Base-by-base conservation (phyloP, 1,140 invertebrate species). In the Cyclina sinensis region DNA sequence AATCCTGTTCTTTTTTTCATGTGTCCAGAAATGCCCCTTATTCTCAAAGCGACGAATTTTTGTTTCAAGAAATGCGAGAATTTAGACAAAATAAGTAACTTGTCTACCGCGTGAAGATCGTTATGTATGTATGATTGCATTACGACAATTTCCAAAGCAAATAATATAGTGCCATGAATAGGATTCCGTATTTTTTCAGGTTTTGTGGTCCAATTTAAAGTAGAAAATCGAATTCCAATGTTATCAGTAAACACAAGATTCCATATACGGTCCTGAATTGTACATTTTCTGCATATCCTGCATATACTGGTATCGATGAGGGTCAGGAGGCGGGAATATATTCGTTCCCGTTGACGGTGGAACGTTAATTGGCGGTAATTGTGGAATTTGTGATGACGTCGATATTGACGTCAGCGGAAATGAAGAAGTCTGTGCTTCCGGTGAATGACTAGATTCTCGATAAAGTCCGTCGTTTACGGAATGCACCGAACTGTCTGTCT, bases 201-300 rank as follows among this genome's bases (percentile, higher is more conserved):
- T 43, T 43, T 14, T 43, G 43, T 43, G 43, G 14, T 43, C 4
- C 43, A 43, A 43, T 43, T 43, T 43, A n/a, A n/a, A n/a, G n/a
- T n/a, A 43, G 43, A 43, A 7, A 43, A 7, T 43, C 43, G 5
- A 7, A 7, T 43, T 43, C 14, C 43, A 57, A 3, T 57, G n/a
- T 57, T 16, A 18, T 91, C 82, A 94, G 86, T 94, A 94, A 24
- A 94, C 94, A 90, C 93, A 94, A 12, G 93, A 93, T 43, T 94
- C 94, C 92, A 94, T 93, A 78, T 94, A 94, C 24, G 93, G 92
- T 32, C 92, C 92, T 12, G 94, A 91, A 51, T 91, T 92, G 80
- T 94, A 94, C 91, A 94, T 92, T 37, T 93, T 88, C 73, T 93
- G 92, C 85, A 94, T 92, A 86, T 93, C 93, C 62, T 94, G 94